phyloP scores from a whole-genome alignment of 2,113 vertebrate genomes.

The Channa maculata region DNA sequence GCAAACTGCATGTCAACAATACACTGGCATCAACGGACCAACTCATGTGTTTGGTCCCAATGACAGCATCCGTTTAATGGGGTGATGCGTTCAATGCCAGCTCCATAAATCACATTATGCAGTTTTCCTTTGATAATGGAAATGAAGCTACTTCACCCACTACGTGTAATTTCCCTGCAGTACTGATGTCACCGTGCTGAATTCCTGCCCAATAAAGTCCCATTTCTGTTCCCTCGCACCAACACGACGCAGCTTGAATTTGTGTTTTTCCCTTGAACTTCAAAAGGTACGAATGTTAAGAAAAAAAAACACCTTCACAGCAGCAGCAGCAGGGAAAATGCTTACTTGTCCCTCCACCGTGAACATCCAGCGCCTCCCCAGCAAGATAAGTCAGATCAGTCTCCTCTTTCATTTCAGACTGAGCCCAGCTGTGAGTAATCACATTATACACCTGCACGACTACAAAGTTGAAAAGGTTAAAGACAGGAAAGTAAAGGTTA shows the following conservation, averaged over 20 bases:
- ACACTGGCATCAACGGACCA: too few relatives aligned
- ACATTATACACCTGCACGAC: slow-evolving; percentile 45
- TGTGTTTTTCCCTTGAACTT: slow-evolving; percentile 29
- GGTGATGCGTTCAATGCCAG: too few relatives aligned
- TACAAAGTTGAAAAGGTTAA: slow-evolving; percentile 35
- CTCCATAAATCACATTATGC: neutral
- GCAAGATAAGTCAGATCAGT: slow-evolving; percentile 6
- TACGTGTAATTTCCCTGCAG: neutral
- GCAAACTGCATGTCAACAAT: too few relatives aligned
- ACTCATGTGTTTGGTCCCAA: too few relatives aligned
- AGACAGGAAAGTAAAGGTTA: slow-evolving; percentile 32
- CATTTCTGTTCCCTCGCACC: neutral
- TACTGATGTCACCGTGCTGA: neutral
- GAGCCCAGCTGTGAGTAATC: slow-evolving; percentile 30
- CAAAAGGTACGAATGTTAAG: neutral
- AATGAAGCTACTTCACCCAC: too few relatives aligned
- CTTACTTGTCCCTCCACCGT: slow-evolving; percentile 15
- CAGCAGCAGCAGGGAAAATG: slow-evolving; percentile 19
- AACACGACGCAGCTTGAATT: slow-evolving; percentile 11
- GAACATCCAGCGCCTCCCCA: slow-evolving; percentile 19
- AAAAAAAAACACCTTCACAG: neutral
- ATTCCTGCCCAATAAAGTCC: neutral
- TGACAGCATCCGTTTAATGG: too few relatives aligned
- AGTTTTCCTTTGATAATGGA: neutral
- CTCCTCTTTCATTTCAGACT: slow-evolving; percentile 22